phyloP scores from a whole-genome alignment of 2,113 vertebrate genomes.

The Motacilla alba region DNA sequence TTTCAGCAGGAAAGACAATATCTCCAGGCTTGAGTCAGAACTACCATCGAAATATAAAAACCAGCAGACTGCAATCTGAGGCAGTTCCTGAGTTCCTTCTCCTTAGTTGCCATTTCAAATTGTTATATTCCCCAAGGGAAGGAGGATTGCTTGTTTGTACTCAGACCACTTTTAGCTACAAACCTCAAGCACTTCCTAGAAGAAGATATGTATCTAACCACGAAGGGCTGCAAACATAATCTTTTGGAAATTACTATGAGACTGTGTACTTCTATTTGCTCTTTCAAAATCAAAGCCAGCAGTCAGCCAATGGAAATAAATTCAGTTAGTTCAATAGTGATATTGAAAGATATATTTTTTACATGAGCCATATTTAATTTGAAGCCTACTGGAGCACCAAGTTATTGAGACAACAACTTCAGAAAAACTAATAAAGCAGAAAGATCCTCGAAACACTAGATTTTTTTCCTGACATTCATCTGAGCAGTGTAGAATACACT shows the following conservation, averaged over 20 bases:
- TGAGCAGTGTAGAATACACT: background rate
- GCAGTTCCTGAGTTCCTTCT: background rate
- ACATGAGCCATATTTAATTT: background rate
- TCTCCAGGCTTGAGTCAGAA: background rate
- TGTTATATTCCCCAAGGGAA: background rate
- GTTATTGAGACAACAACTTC: background rate
- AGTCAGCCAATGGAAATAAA: background rate
- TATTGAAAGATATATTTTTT: background rate
- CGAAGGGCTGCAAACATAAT: background rate
- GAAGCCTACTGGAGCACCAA: background rate
- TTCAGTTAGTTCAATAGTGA: background rate
- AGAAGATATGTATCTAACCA: background rate
- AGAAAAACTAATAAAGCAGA: background rate
- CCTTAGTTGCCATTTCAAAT: background rate
- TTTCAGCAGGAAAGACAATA: background rate
- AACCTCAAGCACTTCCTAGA: background rate
- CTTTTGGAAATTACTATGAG: background rate
- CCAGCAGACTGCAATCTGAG: background rate
- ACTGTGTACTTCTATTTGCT: background rate
- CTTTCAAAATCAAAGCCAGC: background rate
- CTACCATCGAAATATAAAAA: background rate
- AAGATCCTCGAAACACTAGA: background rate
- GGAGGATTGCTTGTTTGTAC: background rate
- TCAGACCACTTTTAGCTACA: background rate
- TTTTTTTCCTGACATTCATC: background rate